Conservation (phyloP, 2,888 invertebrate species). For the Tachystola acroxantha region DNA sequence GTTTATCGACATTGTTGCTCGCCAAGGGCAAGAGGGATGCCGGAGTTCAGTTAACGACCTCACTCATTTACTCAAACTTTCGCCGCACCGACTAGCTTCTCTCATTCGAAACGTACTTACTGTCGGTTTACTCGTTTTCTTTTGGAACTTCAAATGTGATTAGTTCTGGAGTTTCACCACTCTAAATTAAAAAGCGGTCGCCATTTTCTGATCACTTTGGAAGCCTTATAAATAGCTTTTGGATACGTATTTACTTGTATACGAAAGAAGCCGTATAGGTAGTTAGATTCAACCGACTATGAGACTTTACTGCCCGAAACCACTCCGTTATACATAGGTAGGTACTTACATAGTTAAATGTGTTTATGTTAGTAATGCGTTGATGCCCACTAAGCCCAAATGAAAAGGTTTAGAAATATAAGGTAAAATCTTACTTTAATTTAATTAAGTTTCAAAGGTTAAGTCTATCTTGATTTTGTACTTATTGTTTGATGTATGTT, state of each 20-base stretch:
- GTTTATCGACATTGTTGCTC: constrained; percentile 31
- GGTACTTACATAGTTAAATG: too few relatives aligned
- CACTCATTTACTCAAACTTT: constrained; percentile 26
- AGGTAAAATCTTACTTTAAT: too few relatives aligned
- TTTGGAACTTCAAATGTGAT: constrained; percentile 13
- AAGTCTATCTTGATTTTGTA: too few relatives aligned
- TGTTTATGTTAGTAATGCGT: too few relatives aligned
- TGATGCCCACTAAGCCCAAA: too few relatives aligned
- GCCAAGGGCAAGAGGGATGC: constrained; percentile 19
- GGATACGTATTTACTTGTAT: constrained; percentile 48
- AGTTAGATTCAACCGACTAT: constrained; percentile 30
- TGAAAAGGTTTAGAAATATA: too few relatives aligned
- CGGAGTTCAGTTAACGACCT: constrained; percentile 23
- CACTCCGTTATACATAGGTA: too few relatives aligned
- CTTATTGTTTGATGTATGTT: too few relatives aligned
- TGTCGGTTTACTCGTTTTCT: constrained; percentile 9
- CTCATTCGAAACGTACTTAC: constrained; percentile 5
- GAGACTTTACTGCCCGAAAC: constrained; percentile 27
- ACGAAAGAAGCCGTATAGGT: constrained; percentile 59
- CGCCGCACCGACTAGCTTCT: constrained; percentile 21
- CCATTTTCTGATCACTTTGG: constrained; percentile 63
- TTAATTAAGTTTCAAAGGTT: too few relatives aligned
- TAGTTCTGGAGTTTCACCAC: constrained; percentile 19
- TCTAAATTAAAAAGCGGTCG: constrained; percentile 38
- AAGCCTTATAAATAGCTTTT: constrained; percentile 57